A percentile compares a stretch with the other conserved stretches of the same genome.
Evolutionary conservation across 1,140 invertebrate genomes (phyloP).

Genomic region (Drosophila subpulchrella): DNA sequence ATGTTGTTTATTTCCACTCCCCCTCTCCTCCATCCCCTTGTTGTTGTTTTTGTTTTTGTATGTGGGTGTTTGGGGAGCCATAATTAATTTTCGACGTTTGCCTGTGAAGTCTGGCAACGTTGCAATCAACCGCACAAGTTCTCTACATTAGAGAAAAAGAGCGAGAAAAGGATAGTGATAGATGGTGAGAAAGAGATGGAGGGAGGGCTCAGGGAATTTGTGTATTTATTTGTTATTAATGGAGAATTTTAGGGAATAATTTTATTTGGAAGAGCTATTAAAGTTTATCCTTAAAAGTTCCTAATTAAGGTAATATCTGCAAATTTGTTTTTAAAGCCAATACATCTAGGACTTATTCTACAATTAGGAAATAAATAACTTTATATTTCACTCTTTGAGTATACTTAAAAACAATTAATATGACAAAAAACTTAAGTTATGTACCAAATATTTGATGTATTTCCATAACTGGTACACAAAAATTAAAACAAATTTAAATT

Average conservation of each 20-base stretch:
- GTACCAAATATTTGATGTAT: no score
- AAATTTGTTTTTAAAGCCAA: not conserved
- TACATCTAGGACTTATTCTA: no score
- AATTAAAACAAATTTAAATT: not conserved
- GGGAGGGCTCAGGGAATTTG: not conserved
- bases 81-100: constrained; percentile 74
- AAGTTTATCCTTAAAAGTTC: not conserved
- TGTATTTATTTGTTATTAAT: constrained; percentile 23
- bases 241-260: not conserved
- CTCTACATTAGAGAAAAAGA: constrained; percentile 44
- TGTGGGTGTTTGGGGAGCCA: constrained; percentile 43
- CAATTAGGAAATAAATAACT: no score
- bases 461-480: no score
- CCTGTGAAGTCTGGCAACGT: constrained; percentile 68
- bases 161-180: constrained; percentile 3
- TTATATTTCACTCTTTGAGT: no score
- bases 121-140: constrained; percentile 42
- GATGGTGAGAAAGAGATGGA: not conserved
- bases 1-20: constrained; percentile 39
- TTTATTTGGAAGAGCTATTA: not conserved
- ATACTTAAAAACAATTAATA: no score
- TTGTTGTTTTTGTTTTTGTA: constrained; percentile 37
- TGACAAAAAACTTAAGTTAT: no score
- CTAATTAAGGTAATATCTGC: not conserved
- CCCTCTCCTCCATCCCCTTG: not conserved